phyloP scores from a whole-genome alignment of 2,797 vertebrate species.

The Pitangus sulphuratus region DNA sequence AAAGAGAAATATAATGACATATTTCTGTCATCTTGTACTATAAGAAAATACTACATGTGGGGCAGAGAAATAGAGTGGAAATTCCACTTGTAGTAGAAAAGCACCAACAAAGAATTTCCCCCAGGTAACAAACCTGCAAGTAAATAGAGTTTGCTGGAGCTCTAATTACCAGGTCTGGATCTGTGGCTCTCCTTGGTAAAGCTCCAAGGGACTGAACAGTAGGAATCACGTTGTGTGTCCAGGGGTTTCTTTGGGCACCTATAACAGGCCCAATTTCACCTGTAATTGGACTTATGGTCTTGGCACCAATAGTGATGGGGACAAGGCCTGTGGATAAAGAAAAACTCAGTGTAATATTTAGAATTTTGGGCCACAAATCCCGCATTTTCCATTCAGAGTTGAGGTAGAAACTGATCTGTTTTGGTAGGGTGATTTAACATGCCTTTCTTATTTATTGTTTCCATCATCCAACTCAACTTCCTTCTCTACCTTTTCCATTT shows the following conservation, averaged over 20 bases:
- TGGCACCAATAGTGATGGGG: conserved; percentile 83
- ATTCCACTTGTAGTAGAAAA: not conserved
- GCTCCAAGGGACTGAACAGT: conserved; percentile 80
- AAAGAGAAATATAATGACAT: not conserved
- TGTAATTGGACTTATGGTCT: conserved; percentile 83
- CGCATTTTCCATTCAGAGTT: not conserved
- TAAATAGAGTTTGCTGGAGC: not conserved
- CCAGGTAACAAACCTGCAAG: not conserved
- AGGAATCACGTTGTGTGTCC: conserved; percentile 78
- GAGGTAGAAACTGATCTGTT: not conserved
- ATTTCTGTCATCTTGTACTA: not conserved
- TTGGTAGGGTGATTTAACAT: not conserved
- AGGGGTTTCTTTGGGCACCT: conserved; percentile 79
- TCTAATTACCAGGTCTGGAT: conserved; percentile 79
- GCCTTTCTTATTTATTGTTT: not conserved
- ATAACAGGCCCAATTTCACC: conserved; percentile 81
- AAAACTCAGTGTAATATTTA: not conserved
- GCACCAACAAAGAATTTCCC: not conserved
- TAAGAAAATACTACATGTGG: not conserved
- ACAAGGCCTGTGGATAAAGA: conserved; percentile 80
- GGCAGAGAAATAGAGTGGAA: not conserved
- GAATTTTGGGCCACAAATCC: not conserved
- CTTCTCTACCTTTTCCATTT: conserved; percentile 81
- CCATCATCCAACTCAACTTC: no score
- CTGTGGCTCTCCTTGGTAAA: conserved; percentile 66